Base-by-base conservation (phyloP, 2,797 vertebrate genomes). In the Manis crassicaudata region DNA sequence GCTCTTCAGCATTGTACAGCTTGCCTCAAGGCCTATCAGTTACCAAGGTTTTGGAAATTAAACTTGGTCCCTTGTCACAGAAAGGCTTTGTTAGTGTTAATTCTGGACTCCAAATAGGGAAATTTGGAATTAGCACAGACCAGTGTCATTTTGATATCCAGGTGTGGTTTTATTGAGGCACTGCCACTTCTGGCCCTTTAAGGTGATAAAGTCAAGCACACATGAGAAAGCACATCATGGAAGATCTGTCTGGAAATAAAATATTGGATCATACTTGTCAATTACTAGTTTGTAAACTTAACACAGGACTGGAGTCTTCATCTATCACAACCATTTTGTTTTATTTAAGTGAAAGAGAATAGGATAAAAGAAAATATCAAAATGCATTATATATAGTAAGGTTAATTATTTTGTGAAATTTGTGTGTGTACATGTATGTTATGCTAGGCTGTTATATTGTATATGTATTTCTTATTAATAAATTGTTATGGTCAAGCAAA, bases 21-120 rank as follows among this genome's bases (percentile, higher is more conserved):
- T 96, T 95, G 75, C 70, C 72, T 91, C 56, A 77, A 96, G 79
- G 72, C 89, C 62, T 95, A 65, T 92, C 75, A 77, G 5, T 89
- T 94, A 37, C 88, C 68, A 87, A 88, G 91, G 95, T 94, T 87
- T 95, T 76, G 83, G 79, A 91, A 70, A 91, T 94, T 97, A 96
- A 95, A 83, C 82, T 60, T 96, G 88, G 54, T 67, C 65, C 60
- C 32, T 86, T 96, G 95, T 88, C 75, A 70, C 50, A 95, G 54
- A 92, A 89, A 72, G 92, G 32, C 77, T 89, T 90, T 92, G 79
- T 67, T 93, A 77, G n/a, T 84, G 46, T 92, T 84, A 80, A 87
- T 72, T 94, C 91, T 95, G 79, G 54, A 83, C 50, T 81, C 43
- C 23, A 94, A 91, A 86, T 17, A 96, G n/a, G 40, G 92, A 91